A percentile compares a stretch with the other conserved stretches of the same genome.
phyloP scores from a whole-genome alignment of 2,113 vertebrate genomes.

The Aphyosemion australe region DNA sequence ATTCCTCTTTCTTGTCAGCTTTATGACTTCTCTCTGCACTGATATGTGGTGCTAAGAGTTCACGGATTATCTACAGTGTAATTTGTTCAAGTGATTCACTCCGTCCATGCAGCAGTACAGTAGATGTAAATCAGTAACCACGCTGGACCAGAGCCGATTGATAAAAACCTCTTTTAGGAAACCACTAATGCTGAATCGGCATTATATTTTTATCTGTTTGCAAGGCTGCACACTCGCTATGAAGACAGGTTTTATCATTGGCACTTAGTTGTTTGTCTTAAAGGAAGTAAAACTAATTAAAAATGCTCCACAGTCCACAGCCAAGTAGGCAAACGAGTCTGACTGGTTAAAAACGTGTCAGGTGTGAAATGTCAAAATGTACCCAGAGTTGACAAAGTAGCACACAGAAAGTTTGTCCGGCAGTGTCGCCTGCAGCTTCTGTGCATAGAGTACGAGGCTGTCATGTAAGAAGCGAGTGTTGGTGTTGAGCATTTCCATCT shows the following conservation, averaged over 20 bases:
- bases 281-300: no score
- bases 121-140: slow-evolving; percentile 53
- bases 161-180: neutral
- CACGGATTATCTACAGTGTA: slow-evolving; percentile 7
- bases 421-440: slow-evolving; percentile 87
- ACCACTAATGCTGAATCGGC: neutral
- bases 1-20: neutral
- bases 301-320: no score
- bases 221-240: no score
- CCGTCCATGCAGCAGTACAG: slow-evolving; percentile 2
- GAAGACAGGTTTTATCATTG: no score
- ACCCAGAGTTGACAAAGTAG: slow-evolving; percentile 99
- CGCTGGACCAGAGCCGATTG: neutral
- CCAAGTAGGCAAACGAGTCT: no score
- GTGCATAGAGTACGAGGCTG: slow-evolving; percentile 91
- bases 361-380: slow-evolving; percentile 42
- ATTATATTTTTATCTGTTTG: neutral
- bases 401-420: slow-evolving; percentile 89
- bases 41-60: slow-evolving; percentile 5
- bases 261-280: no score
- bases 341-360: no score
- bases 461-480: slow-evolving; percentile 96
- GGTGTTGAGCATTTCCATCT: slow-evolving; percentile 96
- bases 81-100: slow-evolving; percentile 19
- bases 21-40: neutral